Evolutionary conservation across 2,797 vertebrate species (phyloP), one percentile per base, ranked within the genome.

Genomic region (Bryconaethiops microstoma): DNA sequence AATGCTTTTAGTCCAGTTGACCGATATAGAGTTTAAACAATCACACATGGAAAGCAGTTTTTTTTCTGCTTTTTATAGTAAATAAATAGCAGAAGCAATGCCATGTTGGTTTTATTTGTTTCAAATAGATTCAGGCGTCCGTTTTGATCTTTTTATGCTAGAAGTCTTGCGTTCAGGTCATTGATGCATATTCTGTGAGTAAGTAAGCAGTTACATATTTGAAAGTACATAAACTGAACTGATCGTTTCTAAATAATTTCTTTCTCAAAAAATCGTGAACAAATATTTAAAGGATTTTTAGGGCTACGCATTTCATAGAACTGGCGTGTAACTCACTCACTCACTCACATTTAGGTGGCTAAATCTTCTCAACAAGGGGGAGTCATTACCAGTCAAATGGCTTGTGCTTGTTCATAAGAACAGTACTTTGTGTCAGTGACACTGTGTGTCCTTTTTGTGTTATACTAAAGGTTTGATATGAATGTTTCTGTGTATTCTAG

Each of bases 401-500:
- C 42, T 12, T 45, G 7, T 45, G 42, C 2, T 45, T 35, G 35
- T 35, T 35, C 35, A 35, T 35, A 35, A 45, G 42, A 45, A 45
- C 42, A 45, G 42, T 8, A 8, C 8, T 45, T 45, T 45, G 42
- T 12, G 10, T 45, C 42, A 45, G 42, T 45, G 42, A 45, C 42
- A 1, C 42, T 12, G 10, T 45, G 42, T 45, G 40, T 42, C 7
- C 40, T 42, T 42, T 21, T 25, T 60, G 45, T 69, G 54, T 69
- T 81, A 76, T 70, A 25, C 45, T 71, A n/a, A 62, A 77, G 57
- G 48, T 77, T 62, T 73, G 52, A 82, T 79, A 23, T 63, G n/a
- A 72, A 40, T 80, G 79, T 89, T 74, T 93, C 87, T 93, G 90
- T 94, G 92, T 94, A 91, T 88, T 86, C 89, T 86, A 99, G 97